Evolutionary conservation across 2,797 vertebrate genomes (phyloP), one percentile per base, ranked within the genome.

Genomic region (Pseudochirops cupreus): DNA sequence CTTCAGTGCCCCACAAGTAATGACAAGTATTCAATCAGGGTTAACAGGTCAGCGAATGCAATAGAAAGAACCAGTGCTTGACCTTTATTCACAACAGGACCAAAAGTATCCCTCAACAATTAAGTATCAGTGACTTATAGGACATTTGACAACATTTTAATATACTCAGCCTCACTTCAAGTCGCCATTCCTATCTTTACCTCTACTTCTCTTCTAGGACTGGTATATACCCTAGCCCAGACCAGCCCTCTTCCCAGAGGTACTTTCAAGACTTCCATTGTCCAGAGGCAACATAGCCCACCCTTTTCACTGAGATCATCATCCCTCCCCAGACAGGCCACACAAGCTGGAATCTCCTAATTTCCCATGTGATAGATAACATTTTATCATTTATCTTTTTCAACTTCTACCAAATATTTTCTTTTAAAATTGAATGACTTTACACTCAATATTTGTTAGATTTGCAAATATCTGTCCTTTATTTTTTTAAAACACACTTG

Each of bases 281-380:
- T 53, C 94, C 95, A 97, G 91, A 95, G 90, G 93, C 29, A 54
- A 16, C 18, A 95, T 58, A 9, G 12, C 21, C 12, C 57, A n/a
- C n/a, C 4, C 28, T 31, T 33, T 97, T 46, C 74, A 59, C 29
- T 59, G 58, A 91, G 21, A 52, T 58, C 1, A 1, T 55, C 54
- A 96, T 95, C 62, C 93, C 90, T 90, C 21, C 92, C 91, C 90
- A 57, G 29, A 67, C 52, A 89, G 95, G 92, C 94, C 96, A 96
- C 58, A 97, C 97, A 98, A 97, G 93, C 67, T 92, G 98, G 94
- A 94, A 97, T 31, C 90, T 53, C 21, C 6, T 46, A 12, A 28
- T 93, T 92, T 97, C 95, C 93, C 95, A 94, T 26, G 82, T 56
- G 92, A 93, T 92, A 46, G 89, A 82, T 74, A 50, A 39, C 21